Evolutionary conservation across 2,888 invertebrate genomes (phyloP), one percentile per base, ranked within the genome.

Genomic region (Portevinia maculata): DNA sequence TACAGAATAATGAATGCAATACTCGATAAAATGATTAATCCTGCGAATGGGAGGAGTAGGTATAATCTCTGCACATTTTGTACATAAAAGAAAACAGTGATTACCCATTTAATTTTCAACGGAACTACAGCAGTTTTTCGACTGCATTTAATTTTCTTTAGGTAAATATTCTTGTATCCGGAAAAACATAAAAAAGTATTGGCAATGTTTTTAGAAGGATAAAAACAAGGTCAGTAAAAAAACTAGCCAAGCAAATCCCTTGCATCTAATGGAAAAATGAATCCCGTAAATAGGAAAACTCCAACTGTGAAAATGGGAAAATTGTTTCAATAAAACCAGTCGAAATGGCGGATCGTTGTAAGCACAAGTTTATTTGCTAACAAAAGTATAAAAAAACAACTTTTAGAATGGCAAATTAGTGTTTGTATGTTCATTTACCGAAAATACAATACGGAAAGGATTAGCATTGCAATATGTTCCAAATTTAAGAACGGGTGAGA

Each of bases 251-350:
- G 8, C 15, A 46, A 57, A 69, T 48, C 57, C 48, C 37, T 21
- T 59, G 69, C 69, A 59, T 30, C 48, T 50, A 69, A 69, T 69
- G 69, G 69, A 48, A 48, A 69, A 57, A 69, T 69, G 39, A 59
- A 59, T 69, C 48, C 30, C 48, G 57, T 39, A 59, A 69, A 69
- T 30, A 50, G 67, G 37, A 67, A 67, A 55, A 17, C 53, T 19
- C 41, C 9, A 30, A 19, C 41, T 30, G 52, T 32, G 53, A 44
- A 53, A 67, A 34, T 44, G 24, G 37, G n/a, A 28, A 48, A 57
- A 37, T 46, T 46, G 67, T 46, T 67, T 30, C 53, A 39, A 32
- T 24, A 9, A 32, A 7, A 34, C 11, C 39, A 41, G 50, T 30
- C 30, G 32, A 21, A 11, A 13, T 21, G 13, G n/a, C 44, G 24